These are phyloP conservation scores for Mola mola DNA, from an alignment of 2,113 vertebrate genomes.

Conservation along the genomic window DNA sequence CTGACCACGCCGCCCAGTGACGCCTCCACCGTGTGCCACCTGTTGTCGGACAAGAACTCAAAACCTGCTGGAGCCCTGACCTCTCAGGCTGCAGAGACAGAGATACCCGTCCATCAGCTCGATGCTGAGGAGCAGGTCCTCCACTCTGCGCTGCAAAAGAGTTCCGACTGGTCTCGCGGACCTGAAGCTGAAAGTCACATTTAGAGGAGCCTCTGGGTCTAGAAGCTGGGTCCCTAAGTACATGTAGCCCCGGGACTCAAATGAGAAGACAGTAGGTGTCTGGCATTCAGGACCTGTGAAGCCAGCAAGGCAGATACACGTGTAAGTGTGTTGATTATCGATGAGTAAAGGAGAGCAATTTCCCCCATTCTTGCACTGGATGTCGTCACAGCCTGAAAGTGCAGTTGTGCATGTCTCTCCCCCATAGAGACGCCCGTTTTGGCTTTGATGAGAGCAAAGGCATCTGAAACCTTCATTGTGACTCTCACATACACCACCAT, in stretches of 20 bases:
- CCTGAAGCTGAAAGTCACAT: slow-evolving; percentile 85
- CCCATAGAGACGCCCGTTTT: slow-evolving; percentile 82
- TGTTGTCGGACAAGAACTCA: slow-evolving; percentile 80
- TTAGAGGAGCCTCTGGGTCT: slow-evolving; percentile 67
- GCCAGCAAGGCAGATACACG: slow-evolving; percentile 85
- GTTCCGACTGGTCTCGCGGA: slow-evolving; percentile 79
- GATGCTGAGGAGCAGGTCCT: slow-evolving; percentile 78
- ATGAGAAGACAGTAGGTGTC: slow-evolving; percentile 85
- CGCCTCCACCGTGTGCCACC: slow-evolving; percentile 88
- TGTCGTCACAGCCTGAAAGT: slow-evolving; percentile 84
- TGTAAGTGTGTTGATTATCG: slow-evolving; percentile 77
- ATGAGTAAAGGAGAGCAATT: slow-evolving; percentile 84
- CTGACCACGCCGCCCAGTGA: slow-evolving; percentile 79
- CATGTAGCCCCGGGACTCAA: slow-evolving; percentile 84
- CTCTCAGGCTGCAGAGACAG: slow-evolving; percentile 75
- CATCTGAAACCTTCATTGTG: slow-evolving; percentile 83
- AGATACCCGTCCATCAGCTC: slow-evolving; percentile 82
- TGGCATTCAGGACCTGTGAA: slow-evolving; percentile 84
- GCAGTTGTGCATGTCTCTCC: slow-evolving; percentile 85
- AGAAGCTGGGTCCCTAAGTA: slow-evolving; percentile 65
- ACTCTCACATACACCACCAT: slow-evolving; percentile 87
- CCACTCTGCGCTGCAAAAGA: slow-evolving; percentile 79
- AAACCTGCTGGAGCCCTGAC: slow-evolving; percentile 67
- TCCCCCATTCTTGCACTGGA: slow-evolving; percentile 86
- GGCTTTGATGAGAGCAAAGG: slow-evolving; percentile 80